Base-by-base conservation (phyloP, 2,797 vertebrate genomes). In the Hippopotamyrus pictus region DNA sequence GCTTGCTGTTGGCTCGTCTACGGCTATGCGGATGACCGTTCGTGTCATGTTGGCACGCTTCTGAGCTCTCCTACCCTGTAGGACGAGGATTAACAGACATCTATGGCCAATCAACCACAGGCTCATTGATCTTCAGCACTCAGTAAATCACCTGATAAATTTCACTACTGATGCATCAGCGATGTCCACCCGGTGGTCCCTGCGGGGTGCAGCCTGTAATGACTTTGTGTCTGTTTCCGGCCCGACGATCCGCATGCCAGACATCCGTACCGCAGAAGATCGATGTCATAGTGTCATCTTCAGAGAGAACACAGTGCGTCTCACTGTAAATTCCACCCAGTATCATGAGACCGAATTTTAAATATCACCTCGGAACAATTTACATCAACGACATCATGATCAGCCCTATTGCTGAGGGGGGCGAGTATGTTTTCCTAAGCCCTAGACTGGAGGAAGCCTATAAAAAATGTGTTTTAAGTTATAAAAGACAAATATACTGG, bases 111-210 rank as follows among this genome's bases (percentile, higher is more conserved):
- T 33, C 22, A 29, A 76, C 6, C 22, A 50, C 19, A 79, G 29
- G 37, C 25, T 69, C 44, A 69, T 48, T 69, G 83, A 62, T 86
- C 25, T 86, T 48, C 79, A 48, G 46, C 19, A 17, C 54, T 48
- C 37, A 83, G 25, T 84, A 50, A 22, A 50, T 62, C 88, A 65
- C 53, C 41, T 25, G 59, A 89, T 84, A 85, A 69, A 86, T 69
- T 50, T 83, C 88, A 89, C 12, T 51, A 44, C 73, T 57, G 50
- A 89, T 33, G 22, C 51, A 85, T 89, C 53, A 83, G 44, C 54
- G 6, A 83, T 1, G 76, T 44, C 50, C 73, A 54, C 51, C 22
- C 0, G 3, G 48, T 29, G 25, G 51, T 73, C 59, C 48, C 44
- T 51, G 62, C 17, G 50, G 57, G 3, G 33, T 29, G 12, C 17